phyloP scores from a whole-genome alignment of 2,113 vertebrate genomes.

The Sardina pilchardus region DNA sequence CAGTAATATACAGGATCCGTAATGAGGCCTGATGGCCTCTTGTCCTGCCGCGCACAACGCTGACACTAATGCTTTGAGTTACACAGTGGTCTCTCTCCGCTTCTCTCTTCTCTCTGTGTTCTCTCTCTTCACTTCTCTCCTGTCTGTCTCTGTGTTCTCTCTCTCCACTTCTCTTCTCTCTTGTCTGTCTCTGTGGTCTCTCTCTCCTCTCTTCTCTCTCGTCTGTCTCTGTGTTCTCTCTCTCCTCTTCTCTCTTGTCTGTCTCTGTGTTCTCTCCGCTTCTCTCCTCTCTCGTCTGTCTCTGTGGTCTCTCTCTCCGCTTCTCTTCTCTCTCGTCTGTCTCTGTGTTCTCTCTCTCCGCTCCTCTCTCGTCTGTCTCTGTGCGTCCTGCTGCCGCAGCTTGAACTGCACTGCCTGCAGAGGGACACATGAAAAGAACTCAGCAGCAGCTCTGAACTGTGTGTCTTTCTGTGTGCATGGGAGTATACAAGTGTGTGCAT shows the following conservation, averaged over 20 bases:
- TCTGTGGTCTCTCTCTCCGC: background rate
- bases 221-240: background rate
- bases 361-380: background rate
- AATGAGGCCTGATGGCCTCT: background rate
- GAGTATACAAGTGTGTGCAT: too few species aligned
- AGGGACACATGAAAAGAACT: background rate
- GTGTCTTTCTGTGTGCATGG: background rate
- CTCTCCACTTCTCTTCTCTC: background rate
- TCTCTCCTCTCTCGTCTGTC: background rate
- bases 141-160: background rate
- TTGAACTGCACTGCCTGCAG: background rate
- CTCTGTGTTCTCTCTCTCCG: background rate
- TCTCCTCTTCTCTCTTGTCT: background rate
- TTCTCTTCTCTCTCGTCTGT: background rate
- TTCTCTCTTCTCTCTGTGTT: background rate
- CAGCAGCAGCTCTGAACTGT: background rate
- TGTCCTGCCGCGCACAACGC: background rate
- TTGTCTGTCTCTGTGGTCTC: background rate
- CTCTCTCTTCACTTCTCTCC: background rate
- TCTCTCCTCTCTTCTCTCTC: background rate
- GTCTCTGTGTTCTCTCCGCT: background rate
- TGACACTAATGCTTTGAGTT: background rate
- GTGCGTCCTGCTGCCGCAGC: background rate
- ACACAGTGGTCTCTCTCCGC: background rate
- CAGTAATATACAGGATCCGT: background rate